Base-by-base conservation (phyloP, 2,888 invertebrate species). In the Nomada fucata region DNA sequence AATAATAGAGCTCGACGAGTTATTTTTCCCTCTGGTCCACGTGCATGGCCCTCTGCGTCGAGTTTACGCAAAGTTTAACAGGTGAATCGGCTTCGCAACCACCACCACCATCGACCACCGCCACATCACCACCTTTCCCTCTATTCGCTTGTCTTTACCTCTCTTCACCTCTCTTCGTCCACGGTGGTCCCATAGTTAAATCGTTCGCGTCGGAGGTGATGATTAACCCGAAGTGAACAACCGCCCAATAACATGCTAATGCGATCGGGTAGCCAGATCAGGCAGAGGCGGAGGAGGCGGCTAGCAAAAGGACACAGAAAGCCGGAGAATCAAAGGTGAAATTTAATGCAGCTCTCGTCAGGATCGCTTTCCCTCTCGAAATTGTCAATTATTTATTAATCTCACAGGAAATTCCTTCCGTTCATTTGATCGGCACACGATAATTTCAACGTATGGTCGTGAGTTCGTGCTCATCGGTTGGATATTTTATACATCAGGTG, bases 161-260 rank as follows among this genome's bases (percentile, higher is more conserved):
- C 63, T 18, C n/a, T 57, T 18, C 61, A n/a, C 11, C n/a, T 18
- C 36, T 44, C 59, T 42, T 61, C 15, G 61, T 42, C 69, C 65
- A 26, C 29, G 18, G 59, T 59, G 44, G 60, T 68, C 68, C 72
- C 53, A 61, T 69, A 55, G 65, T 61, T 70, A 57, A 77, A 78
- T 83, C 85, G 70, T 82, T 80, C 76, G 63, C 78, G 76, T 60
- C 78, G 67, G 67, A 81, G 80, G 80, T 80, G 88, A 84, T 90
- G 91, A 92, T 92, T 92, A 92, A 91, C 90, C 72, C 88, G 89
- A 79, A 86, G 92, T 91, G 91, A 92, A 92, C 92, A 92, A 90
- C 89, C 89, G 88, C 88, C 91, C 92, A 92, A 92, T 92, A 92
- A 92, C 92, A 92, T 92, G 92, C 92, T 91, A 92, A 92, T 92